A percentile compares a stretch with the other conserved stretches of the same genome.
These are phyloP conservation scores for Aphidius gifuensis DNA, from an alignment of 1,140 invertebrate genomes.

Conservation along the genomic window DNA sequence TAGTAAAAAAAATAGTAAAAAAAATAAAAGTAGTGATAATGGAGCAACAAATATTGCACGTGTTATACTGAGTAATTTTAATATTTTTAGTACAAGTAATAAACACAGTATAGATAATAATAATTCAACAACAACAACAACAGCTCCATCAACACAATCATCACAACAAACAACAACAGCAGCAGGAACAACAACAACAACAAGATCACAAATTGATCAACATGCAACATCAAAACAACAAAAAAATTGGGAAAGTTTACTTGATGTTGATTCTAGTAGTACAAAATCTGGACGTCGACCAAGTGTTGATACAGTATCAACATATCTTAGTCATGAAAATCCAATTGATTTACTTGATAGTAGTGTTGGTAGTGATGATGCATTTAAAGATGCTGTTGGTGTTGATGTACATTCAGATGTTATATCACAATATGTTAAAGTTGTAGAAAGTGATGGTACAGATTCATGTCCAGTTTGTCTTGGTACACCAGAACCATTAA, in stretches of 20 bases:
- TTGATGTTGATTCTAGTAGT: conserved; percentile 67
- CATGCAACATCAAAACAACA: conserved; percentile 45
- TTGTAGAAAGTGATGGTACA: conserved; percentile 65
- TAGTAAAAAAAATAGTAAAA: conserved; percentile 45
- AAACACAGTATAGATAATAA: conserved; percentile 39
- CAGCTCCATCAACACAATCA: not conserved
- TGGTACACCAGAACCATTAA: conserved; percentile 56
- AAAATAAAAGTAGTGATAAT: conserved; percentile 48
- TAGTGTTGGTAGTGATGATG: conserved; percentile 69
- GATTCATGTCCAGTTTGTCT: conserved; percentile 67
- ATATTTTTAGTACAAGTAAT: conserved; percentile 67
- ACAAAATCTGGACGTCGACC: conserved; percentile 71
- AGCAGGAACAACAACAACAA: not conserved
- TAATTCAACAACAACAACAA: conserved; percentile 33
- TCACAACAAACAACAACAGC: too few species aligned
- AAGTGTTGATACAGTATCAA: conserved; percentile 82
- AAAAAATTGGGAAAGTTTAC: conserved; percentile 51
- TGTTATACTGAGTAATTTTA: conserved; percentile 74
- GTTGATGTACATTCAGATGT: conserved; percentile 68
- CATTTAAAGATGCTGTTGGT: conserved; percentile 55
- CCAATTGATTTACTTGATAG: conserved; percentile 73
- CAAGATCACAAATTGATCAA: conserved; percentile 28
- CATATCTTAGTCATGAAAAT: conserved; percentile 82
- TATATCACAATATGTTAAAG: conserved; percentile 71
- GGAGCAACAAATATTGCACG: conserved; percentile 65